Base-by-base conservation (phyloP, 2,888 invertebrate species). In the Myopa testacea region DNA sequence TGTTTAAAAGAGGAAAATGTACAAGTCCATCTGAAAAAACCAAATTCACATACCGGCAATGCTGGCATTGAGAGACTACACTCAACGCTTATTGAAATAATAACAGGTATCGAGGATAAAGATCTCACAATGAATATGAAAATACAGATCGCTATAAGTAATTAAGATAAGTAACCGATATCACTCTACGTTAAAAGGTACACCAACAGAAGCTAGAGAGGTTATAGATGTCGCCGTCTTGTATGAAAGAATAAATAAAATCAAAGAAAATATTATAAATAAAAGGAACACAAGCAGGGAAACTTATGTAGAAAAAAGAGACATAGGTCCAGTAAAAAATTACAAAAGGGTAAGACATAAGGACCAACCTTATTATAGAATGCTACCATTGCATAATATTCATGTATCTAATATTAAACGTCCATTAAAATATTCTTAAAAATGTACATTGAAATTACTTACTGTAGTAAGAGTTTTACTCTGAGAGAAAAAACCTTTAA, bases 161-260 rank as follows among this genome's bases (percentile, higher is more conserved):
- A 77, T 26, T 80, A 80, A n/a, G n/a, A n/a, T n/a, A 67, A 80
- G 77, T 52, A 52, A 80, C 50, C 68, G 78, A 52, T 80, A 77
- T 58, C 80, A 78, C 63, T 77, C 71, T 3, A 77, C 78, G 58
- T 77, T 78, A 26, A 78, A 78, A 71, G 62, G 60, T 68, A 73
- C 78, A 6, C 80, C 78, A 6, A 78, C n/a, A 50, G 37, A 68
- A 73, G 77, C 80, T 34, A 65, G 65, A 38, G 72, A 76, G 14
- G 26, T 50, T 12, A 65, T 78, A 8, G 65, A 63, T 38, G 63
- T 19, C 10, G n/a, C 52, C 45, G n/a, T 8, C 4, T 62, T 19
- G 58, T 52, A 70, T 14, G 12, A 60, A 19, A 72, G 69, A 60
- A 45, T 77, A 65, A 50, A 77, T 19, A 67, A 72, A 58, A 69